Conservation (phyloP, 2,113 vertebrate species). For the Macrotus californicus region DNA sequence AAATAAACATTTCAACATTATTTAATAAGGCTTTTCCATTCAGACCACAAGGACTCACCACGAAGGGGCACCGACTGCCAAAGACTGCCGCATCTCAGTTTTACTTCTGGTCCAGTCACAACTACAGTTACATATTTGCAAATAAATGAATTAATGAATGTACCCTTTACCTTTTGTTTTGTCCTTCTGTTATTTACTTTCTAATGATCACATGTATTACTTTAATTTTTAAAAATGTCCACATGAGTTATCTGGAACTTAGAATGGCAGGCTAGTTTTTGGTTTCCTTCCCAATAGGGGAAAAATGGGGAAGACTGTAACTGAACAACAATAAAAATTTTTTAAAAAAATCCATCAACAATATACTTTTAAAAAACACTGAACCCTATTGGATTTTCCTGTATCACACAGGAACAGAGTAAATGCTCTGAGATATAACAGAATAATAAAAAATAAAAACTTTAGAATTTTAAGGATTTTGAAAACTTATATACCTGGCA, state of each 20-base stretch:
- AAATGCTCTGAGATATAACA: neutral
- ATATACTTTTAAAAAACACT: neutral
- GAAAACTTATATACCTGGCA: neutral
- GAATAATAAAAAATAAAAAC: neutral
- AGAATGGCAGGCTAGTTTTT: neutral
- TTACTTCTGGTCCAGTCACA: neutral
- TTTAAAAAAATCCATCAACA: neutral
- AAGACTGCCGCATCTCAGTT: neutral
- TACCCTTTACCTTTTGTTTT: neutral
- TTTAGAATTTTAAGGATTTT: neutral
- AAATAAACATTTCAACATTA: neutral
- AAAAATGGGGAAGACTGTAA: too few relatives aligned
- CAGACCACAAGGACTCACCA: neutral
- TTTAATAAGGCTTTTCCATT: neutral
- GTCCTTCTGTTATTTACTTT: neutral
- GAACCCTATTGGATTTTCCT: neutral
- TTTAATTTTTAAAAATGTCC: slow-evolving; percentile 4
- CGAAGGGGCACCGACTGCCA: too few relatives aligned
- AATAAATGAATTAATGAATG: neutral
- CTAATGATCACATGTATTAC: neutral
- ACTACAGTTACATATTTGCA: neutral
- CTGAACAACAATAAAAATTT: neutral
- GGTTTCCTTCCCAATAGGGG: neutral
- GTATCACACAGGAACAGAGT: neutral
- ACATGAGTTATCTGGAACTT: neutral